Conservation (phyloP, 2,888 invertebrate genomes). For the Mythimna loreyi region DNA sequence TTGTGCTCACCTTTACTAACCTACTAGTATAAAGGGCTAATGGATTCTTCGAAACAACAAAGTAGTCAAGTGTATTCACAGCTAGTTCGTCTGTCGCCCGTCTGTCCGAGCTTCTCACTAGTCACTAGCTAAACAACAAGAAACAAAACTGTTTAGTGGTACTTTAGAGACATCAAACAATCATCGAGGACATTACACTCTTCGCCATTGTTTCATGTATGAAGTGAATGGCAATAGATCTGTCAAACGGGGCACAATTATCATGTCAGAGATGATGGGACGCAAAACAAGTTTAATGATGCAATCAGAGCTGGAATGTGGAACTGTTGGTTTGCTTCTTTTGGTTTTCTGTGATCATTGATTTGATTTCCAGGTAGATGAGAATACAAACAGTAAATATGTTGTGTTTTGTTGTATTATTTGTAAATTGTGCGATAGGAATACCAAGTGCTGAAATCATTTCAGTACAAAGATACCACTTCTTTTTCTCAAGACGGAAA, state of each 20-base stretch:
- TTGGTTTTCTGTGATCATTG: conserved; percentile 5
- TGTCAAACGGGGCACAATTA: conserved; percentile 45
- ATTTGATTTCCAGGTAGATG: neutral
- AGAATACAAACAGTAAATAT: neutral
- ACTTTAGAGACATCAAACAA: conserved; percentile 57
- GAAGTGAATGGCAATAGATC: conserved; percentile 46
- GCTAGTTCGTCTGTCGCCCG: conserved; percentile 36
- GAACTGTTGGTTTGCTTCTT: neutral
- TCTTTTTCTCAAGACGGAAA: neutral
- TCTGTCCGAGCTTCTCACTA: conserved; percentile 38
- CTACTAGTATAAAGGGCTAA: conserved; percentile 8
- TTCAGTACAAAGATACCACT: neutral
- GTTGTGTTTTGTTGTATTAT: neutral
- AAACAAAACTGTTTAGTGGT: conserved; percentile 56
- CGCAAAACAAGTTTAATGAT: conserved; percentile 20
- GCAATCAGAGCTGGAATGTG: conserved; percentile 19
- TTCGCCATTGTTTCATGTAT: conserved; percentile 43
- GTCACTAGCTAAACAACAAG: conserved; percentile 17
- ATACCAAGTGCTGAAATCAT: neutral
- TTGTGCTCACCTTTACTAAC: neutral
- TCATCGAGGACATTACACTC: conserved; percentile 58
- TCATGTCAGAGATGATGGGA: conserved; percentile 29
- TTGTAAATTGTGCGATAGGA: neutral
- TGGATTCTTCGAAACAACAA: conserved; percentile 22
- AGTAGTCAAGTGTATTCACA: conserved; percentile 16